Conservation (phyloP, 2,113 vertebrate species). For the Vidua chalybeata region DNA sequence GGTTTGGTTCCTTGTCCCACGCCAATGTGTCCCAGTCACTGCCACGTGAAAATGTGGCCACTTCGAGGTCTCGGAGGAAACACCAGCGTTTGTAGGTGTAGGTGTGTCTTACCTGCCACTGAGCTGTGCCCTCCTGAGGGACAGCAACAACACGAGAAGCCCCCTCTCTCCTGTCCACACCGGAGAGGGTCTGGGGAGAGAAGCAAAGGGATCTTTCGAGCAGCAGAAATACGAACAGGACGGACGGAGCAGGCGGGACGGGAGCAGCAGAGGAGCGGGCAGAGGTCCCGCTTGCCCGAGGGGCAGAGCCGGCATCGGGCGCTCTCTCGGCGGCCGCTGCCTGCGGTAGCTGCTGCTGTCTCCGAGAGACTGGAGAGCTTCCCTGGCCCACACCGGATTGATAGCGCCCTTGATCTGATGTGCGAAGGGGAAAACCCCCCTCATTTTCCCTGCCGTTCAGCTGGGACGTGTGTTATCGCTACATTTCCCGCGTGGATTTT, state of each 20-base stretch:
- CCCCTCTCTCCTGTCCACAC: too few species aligned
- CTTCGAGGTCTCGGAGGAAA: neutral
- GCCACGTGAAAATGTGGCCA: neutral
- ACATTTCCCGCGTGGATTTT: neutral
- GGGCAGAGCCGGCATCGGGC: rapidly evolving
- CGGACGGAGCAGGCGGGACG: rapidly evolving
- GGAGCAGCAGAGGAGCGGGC: neutral
- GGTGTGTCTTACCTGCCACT: too few species aligned
- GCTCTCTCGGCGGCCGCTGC: rapidly evolving
- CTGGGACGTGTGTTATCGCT: rapidly evolving
- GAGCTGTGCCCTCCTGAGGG: neutral
- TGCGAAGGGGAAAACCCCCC: rapidly evolving
- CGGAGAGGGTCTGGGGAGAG: neutral
- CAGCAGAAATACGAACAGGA: rapidly evolving
- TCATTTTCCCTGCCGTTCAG: neutral
- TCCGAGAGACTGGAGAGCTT: too few species aligned
- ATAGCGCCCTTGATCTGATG: neutral
- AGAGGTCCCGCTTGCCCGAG: too few species aligned
- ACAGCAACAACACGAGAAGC: rapidly evolving
- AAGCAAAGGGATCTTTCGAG: rapidly evolving
- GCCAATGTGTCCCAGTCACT: rapidly evolving
- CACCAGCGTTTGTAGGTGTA: rapidly evolving
- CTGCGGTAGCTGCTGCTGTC: neutral
- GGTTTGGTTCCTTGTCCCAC: neutral
- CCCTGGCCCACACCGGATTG: rapidly evolving